Evolutionary conservation across 2,797 vertebrate species (phyloP), one percentile per base, ranked within the genome.

Genomic region (Muraenolepis orangiensis): DNA sequence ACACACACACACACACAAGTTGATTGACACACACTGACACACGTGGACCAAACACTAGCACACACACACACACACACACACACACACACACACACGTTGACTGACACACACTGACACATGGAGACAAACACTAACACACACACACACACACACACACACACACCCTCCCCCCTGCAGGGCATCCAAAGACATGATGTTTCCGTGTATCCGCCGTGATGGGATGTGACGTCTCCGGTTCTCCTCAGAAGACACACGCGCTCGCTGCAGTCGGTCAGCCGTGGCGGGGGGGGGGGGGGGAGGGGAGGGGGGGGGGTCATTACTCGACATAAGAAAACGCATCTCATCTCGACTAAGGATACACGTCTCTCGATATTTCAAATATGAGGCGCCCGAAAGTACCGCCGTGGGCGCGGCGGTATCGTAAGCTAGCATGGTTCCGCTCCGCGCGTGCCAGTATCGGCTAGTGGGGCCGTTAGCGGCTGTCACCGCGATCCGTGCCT

Each of bases 31-130:
- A 14, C 38, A 40, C 38, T 14, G 0, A 18, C 40, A 42, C 13
- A 77, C 73, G 23, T n/a, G n/a, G n/a, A n/a, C n/a, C 51, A 76
- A 76, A 1, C 20, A 46, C 71, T 69, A 80, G 80, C 87, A 72
- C 38, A 84, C 74, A 69, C 73, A 67, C 66, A 80, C 75, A 76
- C 75, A 70, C 72, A 74, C 70, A 16, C 30, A 66, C 26, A 36
- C 32, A 72, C 82, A 70, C 80, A 77, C 76, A 79, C 57, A 36
- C 70, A 80, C 74, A 69, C 66, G 82, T 66, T 66, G 73, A 71
- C 84, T 85, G 81, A 78, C 4, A 31, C 1, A 85, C 77, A 85
- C n/a, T n/a, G n/a, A n/a, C n/a, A n/a, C n/a, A n/a, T n/a, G n/a
- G n/a, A n/a, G 28, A 16, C 71, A 73, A 40, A 51, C 72, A 72